A percentile compares a stretch with the other conserved stretches of the same genome.
These are phyloP conservation scores for Amphiduros pacificus DNA, from an alignment of 2,888 invertebrate species.

Conservation along the genomic window DNA sequence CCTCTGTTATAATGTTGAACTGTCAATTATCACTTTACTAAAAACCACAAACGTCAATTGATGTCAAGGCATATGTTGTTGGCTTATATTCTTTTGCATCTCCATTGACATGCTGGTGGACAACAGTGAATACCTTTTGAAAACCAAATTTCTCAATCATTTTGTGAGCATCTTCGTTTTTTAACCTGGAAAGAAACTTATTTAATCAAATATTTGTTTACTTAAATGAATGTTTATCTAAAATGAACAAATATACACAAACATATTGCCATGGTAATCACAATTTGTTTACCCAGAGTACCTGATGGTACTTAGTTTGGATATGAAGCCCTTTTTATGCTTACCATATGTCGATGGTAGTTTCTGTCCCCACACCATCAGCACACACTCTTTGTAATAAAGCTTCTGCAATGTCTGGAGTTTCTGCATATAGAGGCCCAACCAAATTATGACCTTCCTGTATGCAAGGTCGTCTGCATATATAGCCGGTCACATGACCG, in stretches of 20 bases:
- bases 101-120: constrained; percentile 6
- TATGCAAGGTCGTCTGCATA: constrained; percentile 9
- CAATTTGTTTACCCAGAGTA: no score
- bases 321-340: no score
- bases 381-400: constrained; percentile 8
- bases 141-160: background rate
- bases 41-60: constrained; percentile 11
- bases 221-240: no score
- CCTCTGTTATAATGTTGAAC: no score
- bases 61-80: constrained; percentile 1
- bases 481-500: constrained; percentile 14
- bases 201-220: no score
- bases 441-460: constrained; percentile 11
- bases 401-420: constrained; percentile 5
- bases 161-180: background rate
- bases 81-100: constrained; percentile 9
- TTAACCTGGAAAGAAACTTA: background rate
- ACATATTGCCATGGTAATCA: no score
- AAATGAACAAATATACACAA: no score
- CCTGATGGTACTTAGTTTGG: no score
- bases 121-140: background rate
- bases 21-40: no score
- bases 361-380: constrained; percentile 7
- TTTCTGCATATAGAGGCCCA: constrained; percentile 21
- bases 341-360: constrained; percentile 15